Evolutionary conservation across 2,113 vertebrate species (phyloP), one percentile per base, ranked within the genome.

Genomic region (Steatornis caripensis): DNA sequence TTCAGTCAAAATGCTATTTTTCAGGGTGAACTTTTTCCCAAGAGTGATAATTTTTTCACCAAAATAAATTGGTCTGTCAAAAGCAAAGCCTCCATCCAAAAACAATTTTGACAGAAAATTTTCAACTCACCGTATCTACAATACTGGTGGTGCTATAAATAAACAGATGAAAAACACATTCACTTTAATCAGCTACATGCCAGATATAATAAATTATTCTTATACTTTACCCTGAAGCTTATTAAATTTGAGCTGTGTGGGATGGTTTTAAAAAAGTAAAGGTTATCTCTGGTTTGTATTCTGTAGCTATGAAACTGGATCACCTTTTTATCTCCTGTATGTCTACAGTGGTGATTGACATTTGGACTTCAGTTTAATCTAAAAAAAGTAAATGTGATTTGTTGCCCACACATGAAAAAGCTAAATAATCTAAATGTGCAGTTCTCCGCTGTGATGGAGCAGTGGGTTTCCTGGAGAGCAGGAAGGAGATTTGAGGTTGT

Each of bases 21-120:
- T 92, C 72, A 89, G 37, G 8, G 51, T 37, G 82, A 93, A 58
- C 8, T 55, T 92, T 62, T 89, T 81, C 79, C 79, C 60, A 71
- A 64, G 80, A 61, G 39, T 45, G 39, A 81, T 65, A 11, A 46
- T 66, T 92, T 96, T 83, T 89, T 92, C 85, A 93, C 71, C 69
- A 95, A 93, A 96, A 95, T 87, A 75, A 92, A 93, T 89, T 89
- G n/a, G 21, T 79, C 45, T 90, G 95, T 93, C 69, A 71, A 92
- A 91, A 87, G 20, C 39, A 74, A 85, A 95, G 61, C 16, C 70
- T 87, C 76, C n/a, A 84, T 82, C 77, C 84, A 92, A 96, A 92
- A 93, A 6, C 3, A 64, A 62, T 69, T 91, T 89, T 72, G 54
- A 46, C 19, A 61, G 53, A 90, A 92, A 70, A 77, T 76, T 85